Evolutionary conservation across 1,140 invertebrate genomes (phyloP), one percentile per base, ranked within the genome.

Genomic region (Drosophila dunni): DNA sequence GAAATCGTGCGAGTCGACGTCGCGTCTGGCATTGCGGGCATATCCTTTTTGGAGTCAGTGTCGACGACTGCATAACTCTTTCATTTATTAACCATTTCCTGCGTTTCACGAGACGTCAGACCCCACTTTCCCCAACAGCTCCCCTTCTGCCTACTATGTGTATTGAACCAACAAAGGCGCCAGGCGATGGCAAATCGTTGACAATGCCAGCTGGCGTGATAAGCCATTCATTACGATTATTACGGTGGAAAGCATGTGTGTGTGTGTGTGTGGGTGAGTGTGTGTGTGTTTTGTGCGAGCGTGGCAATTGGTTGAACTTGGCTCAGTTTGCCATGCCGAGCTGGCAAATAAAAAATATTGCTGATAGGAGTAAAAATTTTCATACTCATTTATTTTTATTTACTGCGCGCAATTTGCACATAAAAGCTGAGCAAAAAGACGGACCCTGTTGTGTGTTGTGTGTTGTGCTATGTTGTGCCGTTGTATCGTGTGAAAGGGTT

Each of bases 301-400:
- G 48, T 68, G 70, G 46, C 38, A 51, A 53, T 68, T 42, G 65
- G 65, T 63, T 69, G 46, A 61, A 69, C 50, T 62, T 38, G 65
- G 10, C 33, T 60, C 10, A 33, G 36, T 17, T 56, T n/a, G 53
- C 36, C 54, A 53, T 53, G 63, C 40, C 63, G 33, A 61, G 73
- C 69, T 70, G 76, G 66, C 81, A 82, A 88, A 88, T 83, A 88
- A 82, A 86, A 86, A 85, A 84, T 80, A 83, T 73, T 89, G 84
- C 84, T 90, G 84, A 89, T 89, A 78, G 74, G 80, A 89, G 84
- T 89, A 89, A 89, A 88, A 89, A 89, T 89, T 81, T 84, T 89
- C 84, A 89, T 89, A 89, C 84, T 89, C 84, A 89, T 89, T 89
- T 89, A 89, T 89, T 89, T 89, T 89, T 89, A 89, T 89, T 89